phyloP scores from a whole-genome alignment of 2,113 vertebrate species.

The Stomatorhinus ivindoensis region DNA sequence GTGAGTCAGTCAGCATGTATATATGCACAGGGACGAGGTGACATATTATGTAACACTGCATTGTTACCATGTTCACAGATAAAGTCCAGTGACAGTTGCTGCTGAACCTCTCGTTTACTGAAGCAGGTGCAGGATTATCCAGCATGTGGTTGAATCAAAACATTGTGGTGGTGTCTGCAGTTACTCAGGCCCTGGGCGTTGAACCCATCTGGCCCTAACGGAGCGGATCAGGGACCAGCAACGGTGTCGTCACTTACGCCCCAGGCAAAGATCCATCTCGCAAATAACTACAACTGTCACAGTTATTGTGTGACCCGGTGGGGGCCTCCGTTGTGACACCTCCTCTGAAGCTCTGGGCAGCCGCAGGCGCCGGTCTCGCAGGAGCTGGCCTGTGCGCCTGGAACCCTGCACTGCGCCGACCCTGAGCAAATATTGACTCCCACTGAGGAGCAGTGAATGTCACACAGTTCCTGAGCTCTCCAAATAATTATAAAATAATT shows the following conservation, averaged over 20 bases:
- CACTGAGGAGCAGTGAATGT: not conserved
- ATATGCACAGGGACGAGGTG: conserved; percentile 13
- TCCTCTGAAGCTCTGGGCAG: not conserved
- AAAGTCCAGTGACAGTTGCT: not conserved
- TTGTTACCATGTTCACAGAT: not conserved
- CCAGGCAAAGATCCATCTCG: not conserved
- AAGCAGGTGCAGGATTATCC: not conserved
- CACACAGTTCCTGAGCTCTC: not conserved
- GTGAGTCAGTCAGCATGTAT: conserved; percentile 13
- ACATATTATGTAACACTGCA: conserved; percentile 24
- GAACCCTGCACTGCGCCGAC: not conserved
- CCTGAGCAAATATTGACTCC: conserved; percentile 7
- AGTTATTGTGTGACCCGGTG: not conserved
- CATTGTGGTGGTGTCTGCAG: not conserved
- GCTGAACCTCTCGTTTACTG: not conserved
- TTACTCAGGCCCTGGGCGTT: no score
- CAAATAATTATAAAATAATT: not conserved
- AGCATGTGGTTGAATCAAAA: not conserved
- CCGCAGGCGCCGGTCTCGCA: not conserved
- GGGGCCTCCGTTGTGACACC: not conserved
- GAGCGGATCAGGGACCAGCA: not conserved
- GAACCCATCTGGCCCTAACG: not conserved
- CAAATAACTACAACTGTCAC: conserved; percentile 3
- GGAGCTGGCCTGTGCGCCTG: not conserved
- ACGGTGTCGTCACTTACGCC: not conserved